Base-by-base conservation (phyloP, 2,113 vertebrate genomes). In the Gymnorhina tibicen region DNA sequence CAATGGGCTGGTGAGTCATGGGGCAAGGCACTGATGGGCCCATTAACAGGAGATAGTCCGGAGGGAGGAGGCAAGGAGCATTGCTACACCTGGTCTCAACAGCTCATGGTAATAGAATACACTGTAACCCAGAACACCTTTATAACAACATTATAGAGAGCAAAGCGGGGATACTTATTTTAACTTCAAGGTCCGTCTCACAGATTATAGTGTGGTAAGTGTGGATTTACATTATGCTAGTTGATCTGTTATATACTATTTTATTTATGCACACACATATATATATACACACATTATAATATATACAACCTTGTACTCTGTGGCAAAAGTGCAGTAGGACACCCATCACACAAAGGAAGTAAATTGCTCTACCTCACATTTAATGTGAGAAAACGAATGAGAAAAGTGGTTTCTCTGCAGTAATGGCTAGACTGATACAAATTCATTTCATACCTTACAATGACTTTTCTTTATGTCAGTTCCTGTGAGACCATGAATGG, bases 191-290 rank as follows among this genome's bases (percentile, higher is more conserved):
- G 15, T 66, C 49, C 56, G 0, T 58, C 42, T 27, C 24, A 77
- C 13, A 78, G 73, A 13, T 42, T 59, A 33, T 4, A 47, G 55
- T 13, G 17, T 59, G 33, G 2, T 67, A 41, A 77, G 4, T 53
- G n/a, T 62, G 20, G 26, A 73, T 66, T 89, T 78, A 27, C 19
- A 46, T 47, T 16, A 17, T 33, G 7, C 22, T 22, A 2, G 8
- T 11, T 1, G 0, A 3, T 73, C 4, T 55, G 3, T 49, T 49
- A 19, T 22, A 41, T 8, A n/a, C 10, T 59, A 23, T 53, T 39
- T 46, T 37, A 77, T 37, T 52, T 77, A 37, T 18, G 37, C 6
- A 4, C 3, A 8, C 5, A 11, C 5, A 44, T 5, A 44, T 6
- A 16, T 3, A 41, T 33, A 18, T 24, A 47, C 5, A 39, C 4